phyloP scores from a whole-genome alignment of 2,797 vertebrate genomes.

The Cryptoprocta ferox region DNA sequence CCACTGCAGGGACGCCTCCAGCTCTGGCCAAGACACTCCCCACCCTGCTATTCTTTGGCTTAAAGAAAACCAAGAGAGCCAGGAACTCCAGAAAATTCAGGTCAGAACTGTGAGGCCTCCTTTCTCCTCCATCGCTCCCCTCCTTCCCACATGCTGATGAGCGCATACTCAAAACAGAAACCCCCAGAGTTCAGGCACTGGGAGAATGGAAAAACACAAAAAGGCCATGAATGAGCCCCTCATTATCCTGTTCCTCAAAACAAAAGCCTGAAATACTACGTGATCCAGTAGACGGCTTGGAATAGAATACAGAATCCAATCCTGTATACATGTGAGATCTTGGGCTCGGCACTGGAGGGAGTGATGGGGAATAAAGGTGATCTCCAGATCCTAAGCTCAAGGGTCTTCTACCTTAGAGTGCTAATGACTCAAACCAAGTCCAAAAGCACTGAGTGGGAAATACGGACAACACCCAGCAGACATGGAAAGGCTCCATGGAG shows the following conservation, averaged over 20 bases:
- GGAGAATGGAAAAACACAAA: background rate
- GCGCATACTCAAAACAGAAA: slow-evolving; percentile 55
- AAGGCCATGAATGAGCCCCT: background rate
- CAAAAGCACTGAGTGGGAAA: background rate
- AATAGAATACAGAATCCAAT: background rate
- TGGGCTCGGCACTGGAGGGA: background rate
- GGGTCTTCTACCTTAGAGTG: background rate
- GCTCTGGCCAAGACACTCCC: background rate
- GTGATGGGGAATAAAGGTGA: background rate
- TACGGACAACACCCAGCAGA: background rate
- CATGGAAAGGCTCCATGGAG: background rate
- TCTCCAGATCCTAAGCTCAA: background rate
- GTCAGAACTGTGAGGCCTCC: background rate
- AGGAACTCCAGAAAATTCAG: background rate
- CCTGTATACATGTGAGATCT: background rate
- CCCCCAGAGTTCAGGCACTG: background rate
- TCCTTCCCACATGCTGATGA: background rate
- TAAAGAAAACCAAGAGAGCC: background rate
- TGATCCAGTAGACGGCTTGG: background rate
- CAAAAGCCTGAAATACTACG: background rate
- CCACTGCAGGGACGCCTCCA: background rate
- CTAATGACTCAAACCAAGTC: background rate
- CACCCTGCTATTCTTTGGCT: background rate
- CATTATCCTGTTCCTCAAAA: background rate
- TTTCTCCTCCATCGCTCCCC: background rate